phyloP scores from a whole-genome alignment of 2,113 vertebrate genomes.

The Crotalus viridis region DNA sequence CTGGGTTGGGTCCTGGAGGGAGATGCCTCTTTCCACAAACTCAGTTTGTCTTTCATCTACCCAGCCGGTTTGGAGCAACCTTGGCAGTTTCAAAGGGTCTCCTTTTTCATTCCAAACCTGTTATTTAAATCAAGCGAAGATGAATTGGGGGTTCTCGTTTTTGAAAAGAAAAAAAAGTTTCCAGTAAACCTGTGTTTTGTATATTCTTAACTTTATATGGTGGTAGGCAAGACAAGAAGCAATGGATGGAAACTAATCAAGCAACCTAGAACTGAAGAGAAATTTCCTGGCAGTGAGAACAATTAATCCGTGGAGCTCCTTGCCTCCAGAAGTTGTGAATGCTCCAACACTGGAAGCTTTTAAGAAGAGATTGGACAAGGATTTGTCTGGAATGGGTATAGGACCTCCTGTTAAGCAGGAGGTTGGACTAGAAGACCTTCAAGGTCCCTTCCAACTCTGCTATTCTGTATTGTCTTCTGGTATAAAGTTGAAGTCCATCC shows the following conservation, averaged over 20 bases:
- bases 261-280: neutral
- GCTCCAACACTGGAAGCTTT: neutral
- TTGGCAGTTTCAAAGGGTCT: neutral
- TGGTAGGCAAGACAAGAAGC: neutral
- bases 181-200: no score
- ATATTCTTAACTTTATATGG: neutral
- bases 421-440: neutral
- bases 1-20: neutral
- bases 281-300: neutral
- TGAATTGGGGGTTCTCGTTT: neutral
- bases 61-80: neutral
- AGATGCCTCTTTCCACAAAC: neutral
- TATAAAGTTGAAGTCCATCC: neutral
- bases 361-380: neutral
- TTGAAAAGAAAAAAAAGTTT: neutral
- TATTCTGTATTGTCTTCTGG: neutral
- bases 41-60: neutral
- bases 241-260: neutral
- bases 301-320: no score
- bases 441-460: neutral
- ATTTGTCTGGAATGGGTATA: neutral
- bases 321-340: neutral
- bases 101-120: neutral
- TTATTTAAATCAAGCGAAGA: neutral
- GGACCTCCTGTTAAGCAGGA: neutral